Base-by-base conservation (phyloP, 2,797 vertebrate species). In the Falco novaeseelandiae region DNA sequence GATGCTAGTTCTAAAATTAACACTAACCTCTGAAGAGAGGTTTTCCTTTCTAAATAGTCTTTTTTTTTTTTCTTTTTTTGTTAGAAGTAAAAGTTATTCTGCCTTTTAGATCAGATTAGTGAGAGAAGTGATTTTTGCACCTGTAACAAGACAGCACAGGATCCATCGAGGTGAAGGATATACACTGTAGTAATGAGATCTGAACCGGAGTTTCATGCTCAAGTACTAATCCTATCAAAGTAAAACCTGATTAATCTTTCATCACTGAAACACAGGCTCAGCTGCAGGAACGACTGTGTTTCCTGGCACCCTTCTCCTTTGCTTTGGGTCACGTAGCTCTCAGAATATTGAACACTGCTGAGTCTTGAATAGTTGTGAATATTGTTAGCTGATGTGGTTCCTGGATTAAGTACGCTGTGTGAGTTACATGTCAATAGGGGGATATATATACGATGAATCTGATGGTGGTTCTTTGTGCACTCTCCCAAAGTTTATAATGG, bases 161-260 rank as follows among this genome's bases (percentile, higher is more conserved):
- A 94, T 96, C 94, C 79, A 92, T 97, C 87, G 95, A 93, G 87
- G 94, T 90, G 86, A 98, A 96, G 66, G 87, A 83, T 96, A 52
- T 81, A 73, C 87, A 26, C 84, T 95, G 80, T 88, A 91, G 34
- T 97, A 97, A 96, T 97, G 90, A 97, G 90, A 96, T 91, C 91
- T 72, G 88, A 96, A 97, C 90, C 79, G 69, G 72, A 94, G 89
- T 96, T 97, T 96, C 3, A 58, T 96, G 93, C 96, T 96, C 74
- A 90, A 95, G 89, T 97, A 94, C 93, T 98, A 98, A 98, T 98
- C 96, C 96, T 95, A 55, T 98, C 97, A 95, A 95, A 97, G 93
- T 94, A 95, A 97, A 95, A 81, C 82, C 83, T 95, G 95, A 93
- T 97, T 97, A 97, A 97, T 98, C 97, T 98, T 97, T 94, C 96